A percentile compares a stretch with the other conserved stretches of the same genome.
Conservation (phyloP, 2,888 invertebrate species). For the Ornithoptera alexandrae region DNA sequence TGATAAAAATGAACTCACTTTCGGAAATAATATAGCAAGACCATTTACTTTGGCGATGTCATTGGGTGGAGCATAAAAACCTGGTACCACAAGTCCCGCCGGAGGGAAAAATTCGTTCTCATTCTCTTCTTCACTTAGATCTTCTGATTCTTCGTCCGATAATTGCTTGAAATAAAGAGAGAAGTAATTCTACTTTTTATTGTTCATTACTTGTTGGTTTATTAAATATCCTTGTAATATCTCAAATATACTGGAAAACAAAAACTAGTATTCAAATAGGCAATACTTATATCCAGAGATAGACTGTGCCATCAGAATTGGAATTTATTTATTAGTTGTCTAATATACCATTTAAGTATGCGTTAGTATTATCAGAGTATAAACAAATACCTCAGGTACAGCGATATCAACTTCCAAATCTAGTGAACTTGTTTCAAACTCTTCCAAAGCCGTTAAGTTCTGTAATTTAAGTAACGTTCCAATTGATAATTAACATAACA, state of each 20-base stretch:
- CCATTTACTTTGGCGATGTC: conserved; percentile 69
- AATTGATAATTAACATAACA: too few species aligned
- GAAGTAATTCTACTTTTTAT: not conserved
- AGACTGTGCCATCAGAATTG: too few species aligned
- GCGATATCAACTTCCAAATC: conserved; percentile 47
- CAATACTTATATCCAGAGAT: too few species aligned
- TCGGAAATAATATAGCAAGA: conserved; percentile 64
- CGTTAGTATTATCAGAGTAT: too few species aligned
- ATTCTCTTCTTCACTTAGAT: conserved; percentile 48
- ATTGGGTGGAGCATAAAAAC: conserved; percentile 67
- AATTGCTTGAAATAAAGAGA: conserved; percentile 43
- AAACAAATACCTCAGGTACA: conserved; percentile 50
- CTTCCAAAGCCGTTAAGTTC: conserved; percentile 33
- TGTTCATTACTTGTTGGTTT: too few species aligned
- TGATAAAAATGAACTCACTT: conserved; percentile 39
- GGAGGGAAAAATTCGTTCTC: conserved; percentile 66
- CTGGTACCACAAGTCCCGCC: conserved; percentile 60
- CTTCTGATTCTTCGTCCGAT: conserved; percentile 49
- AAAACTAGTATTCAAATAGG: too few species aligned
- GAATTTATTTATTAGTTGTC: too few species aligned
- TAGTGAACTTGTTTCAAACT: conserved; percentile 46
- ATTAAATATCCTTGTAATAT: too few species aligned
- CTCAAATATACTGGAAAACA: too few species aligned
- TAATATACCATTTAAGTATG: too few species aligned
- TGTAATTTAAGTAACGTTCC: not conserved